Percentiles rank a stretch among this genome's conserved stretches.
phyloP scores from a whole-genome alignment of 2,888 invertebrate genomes.

The Gibbula magus region DNA sequence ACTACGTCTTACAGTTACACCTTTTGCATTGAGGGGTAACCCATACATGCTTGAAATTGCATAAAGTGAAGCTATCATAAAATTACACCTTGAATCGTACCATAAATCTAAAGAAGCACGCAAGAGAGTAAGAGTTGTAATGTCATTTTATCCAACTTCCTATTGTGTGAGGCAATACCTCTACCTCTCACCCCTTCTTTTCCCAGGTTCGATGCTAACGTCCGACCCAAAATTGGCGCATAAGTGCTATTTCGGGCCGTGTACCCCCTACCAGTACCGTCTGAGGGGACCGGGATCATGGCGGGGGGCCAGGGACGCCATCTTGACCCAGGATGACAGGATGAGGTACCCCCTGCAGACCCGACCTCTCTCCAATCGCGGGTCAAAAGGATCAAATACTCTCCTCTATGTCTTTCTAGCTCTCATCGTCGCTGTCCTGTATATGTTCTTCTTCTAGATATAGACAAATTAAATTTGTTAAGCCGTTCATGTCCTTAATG shows the following conservation, averaged over 20 bases:
- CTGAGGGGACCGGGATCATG: slow-evolving; percentile 75
- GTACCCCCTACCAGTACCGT: slow-evolving; percentile 74
- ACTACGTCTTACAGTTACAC: too few relatives aligned
- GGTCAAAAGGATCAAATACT: neutral
- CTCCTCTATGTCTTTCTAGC: neutral
- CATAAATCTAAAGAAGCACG: too few relatives aligned
- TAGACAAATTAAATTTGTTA: too few relatives aligned
- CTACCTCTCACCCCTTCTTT: too few relatives aligned
- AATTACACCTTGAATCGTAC: too few relatives aligned
- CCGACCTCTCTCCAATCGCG: slow-evolving; percentile 32
- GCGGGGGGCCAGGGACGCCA: slow-evolving; percentile 75
- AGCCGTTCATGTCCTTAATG: too few relatives aligned
- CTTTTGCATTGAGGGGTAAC: too few relatives aligned
- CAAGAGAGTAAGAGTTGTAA: too few relatives aligned
- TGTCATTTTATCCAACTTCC: too few relatives aligned
- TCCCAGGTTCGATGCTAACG: slow-evolving; percentile 56
- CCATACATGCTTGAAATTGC: too few relatives aligned
- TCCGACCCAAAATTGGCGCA: slow-evolving; percentile 64
- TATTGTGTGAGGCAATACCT: too few relatives aligned
- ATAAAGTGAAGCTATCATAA: too few relatives aligned
- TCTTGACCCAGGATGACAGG: slow-evolving; percentile 70
- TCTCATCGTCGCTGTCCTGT: slow-evolving; percentile 8
- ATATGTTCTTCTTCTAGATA: neutral
- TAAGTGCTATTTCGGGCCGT: slow-evolving; percentile 66
- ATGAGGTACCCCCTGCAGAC: slow-evolving; percentile 49